These are phyloP conservation scores for Caenorhabditis latens DNA, from an alignment of 1,140 invertebrate species.

Conservation along the genomic window DNA sequence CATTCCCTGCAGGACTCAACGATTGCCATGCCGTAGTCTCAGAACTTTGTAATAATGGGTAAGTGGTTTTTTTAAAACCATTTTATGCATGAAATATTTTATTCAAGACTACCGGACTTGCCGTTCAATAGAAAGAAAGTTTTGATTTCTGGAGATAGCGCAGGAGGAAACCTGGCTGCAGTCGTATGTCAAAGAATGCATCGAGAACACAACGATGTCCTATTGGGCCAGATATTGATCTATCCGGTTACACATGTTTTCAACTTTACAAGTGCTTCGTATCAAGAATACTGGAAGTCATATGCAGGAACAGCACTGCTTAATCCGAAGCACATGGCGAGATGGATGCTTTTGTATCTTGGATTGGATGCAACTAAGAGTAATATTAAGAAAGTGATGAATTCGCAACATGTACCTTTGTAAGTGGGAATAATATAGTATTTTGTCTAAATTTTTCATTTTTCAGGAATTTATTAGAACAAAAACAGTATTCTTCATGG, in stretches of 20 bases:
- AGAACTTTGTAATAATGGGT: constrained; percentile 66
- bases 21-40: constrained; percentile 73
- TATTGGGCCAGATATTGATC: constrained; percentile 63
- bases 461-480: constrained; percentile 40
- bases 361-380: constrained; percentile 34
- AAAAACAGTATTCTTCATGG: not conserved
- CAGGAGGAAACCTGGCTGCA: constrained; percentile 66
- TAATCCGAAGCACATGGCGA: constrained; percentile 66
- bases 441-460: not conserved
- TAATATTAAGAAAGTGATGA: constrained; percentile 64
- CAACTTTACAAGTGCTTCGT: constrained; percentile 62
- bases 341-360: constrained; percentile 65
- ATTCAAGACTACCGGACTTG: constrained; percentile 20
- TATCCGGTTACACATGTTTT: constrained; percentile 66
- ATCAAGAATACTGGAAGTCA: constrained; percentile 62
- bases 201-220: constrained; percentile 9
- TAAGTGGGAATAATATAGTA: not conserved
- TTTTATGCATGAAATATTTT: no score
- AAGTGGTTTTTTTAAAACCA: not conserved
- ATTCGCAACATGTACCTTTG: constrained; percentile 47
- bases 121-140: constrained; percentile 57
- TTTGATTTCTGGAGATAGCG: constrained; percentile 62
- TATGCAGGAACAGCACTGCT: constrained; percentile 63
- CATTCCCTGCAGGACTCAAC: constrained; percentile 72
- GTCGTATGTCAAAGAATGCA: constrained; percentile 61